Evolutionary conservation across 1,140 invertebrate genomes (phyloP).

Genomic region (Penaeus vannamei): DNA sequence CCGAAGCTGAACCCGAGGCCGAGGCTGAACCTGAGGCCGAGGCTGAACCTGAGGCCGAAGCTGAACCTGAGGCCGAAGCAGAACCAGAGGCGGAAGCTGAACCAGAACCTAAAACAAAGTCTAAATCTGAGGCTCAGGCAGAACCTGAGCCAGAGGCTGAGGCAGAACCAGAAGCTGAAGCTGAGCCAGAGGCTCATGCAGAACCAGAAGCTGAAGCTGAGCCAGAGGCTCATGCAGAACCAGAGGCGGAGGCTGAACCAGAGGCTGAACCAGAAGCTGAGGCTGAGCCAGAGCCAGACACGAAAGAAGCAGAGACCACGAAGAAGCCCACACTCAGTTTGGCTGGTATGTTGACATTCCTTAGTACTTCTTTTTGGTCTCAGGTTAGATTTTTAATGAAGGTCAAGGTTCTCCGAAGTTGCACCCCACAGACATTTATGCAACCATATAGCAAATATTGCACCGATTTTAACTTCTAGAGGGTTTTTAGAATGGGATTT

Average conservation of each 20-base stretch:
- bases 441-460: too few species aligned
- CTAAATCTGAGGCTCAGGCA: slow-evolving; percentile 72
- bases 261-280: slow-evolving; percentile 73
- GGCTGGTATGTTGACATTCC: slow-evolving; percentile 33
- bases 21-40: slow-evolving; percentile 68
- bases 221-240: slow-evolving; percentile 48
- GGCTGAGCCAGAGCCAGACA: slow-evolving; percentile 72
- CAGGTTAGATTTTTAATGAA: too few species aligned
- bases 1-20: slow-evolving; percentile 70
- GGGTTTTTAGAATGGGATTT: too few species aligned
- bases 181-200: slow-evolving; percentile 69
- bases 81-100: slow-evolving; percentile 72
- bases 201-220: slow-evolving; percentile 71
- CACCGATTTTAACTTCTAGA: too few species aligned
- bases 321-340: slow-evolving; percentile 16
- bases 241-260: slow-evolving; percentile 44
- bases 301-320: slow-evolving; percentile 58
- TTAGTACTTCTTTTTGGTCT: background rate
- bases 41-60: slow-evolving; percentile 63
- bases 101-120: slow-evolving; percentile 70
- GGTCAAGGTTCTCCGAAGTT: too few species aligned
- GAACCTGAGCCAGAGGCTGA: slow-evolving; percentile 47
- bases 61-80: slow-evolving; percentile 60
- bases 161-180: slow-evolving; percentile 40
- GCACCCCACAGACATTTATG: too few species aligned